These are phyloP conservation scores for Gorsachius magnificus DNA, from an alignment of 2,797 vertebrate genomes.

Conservation along the genomic window DNA sequence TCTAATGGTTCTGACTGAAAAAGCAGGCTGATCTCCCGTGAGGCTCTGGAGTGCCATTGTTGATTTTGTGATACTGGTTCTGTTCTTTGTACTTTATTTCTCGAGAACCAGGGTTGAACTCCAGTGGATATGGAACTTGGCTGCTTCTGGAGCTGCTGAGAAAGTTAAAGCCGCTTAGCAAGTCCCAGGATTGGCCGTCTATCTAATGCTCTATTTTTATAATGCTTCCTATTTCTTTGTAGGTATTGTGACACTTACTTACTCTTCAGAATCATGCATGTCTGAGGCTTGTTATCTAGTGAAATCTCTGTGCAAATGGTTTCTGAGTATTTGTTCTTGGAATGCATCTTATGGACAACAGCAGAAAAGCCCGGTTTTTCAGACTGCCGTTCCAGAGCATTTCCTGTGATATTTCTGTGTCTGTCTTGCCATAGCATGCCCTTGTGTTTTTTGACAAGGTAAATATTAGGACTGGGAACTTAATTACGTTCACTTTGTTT, in stretches of 20 bases:
- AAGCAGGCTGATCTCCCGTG: background rate
- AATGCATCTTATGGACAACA: background rate
- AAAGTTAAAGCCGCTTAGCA: background rate
- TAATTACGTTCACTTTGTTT: constrained; percentile 28
- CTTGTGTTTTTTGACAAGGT: background rate
- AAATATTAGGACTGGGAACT: background rate
- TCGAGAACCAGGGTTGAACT: background rate
- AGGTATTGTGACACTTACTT: background rate
- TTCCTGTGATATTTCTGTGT: background rate
- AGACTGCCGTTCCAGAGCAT: background rate
- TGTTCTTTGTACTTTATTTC: background rate
- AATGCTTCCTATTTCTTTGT: background rate
- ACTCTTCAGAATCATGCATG: background rate
- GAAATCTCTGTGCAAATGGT: background rate
- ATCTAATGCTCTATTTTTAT: background rate
- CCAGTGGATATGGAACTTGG: background rate
- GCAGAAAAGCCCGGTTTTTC: background rate
- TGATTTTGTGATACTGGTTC: background rate
- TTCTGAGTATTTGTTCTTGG: background rate
- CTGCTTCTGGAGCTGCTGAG: background rate
- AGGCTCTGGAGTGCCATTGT: background rate
- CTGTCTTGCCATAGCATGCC: background rate
- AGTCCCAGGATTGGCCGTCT: background rate
- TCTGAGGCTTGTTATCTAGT: background rate
- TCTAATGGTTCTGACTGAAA: background rate